These are phyloP conservation scores for Mastomys coucha DNA, from an alignment of 2,113 vertebrate genomes.

Conservation along the genomic window DNA sequence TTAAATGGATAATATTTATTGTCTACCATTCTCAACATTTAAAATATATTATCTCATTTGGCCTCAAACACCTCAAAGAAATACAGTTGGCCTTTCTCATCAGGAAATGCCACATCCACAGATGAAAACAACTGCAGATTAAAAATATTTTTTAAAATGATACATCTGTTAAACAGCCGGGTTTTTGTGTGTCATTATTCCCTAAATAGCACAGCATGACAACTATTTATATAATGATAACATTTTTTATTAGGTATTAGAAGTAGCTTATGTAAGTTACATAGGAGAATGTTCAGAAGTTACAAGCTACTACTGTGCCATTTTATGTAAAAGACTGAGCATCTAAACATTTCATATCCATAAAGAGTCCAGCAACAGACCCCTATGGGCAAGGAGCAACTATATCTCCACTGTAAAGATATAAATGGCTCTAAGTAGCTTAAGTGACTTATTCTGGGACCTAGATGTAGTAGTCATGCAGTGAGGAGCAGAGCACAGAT, in stretches of 20 bases:
- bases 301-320: not conserved
- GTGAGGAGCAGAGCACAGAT: not conserved
- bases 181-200: not conserved
- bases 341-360: not conserved
- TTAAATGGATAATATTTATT: not conserved
- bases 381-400: not conserved
- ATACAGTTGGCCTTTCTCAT: not conserved
- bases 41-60: not conserved
- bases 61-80: not conserved
- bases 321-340: not conserved
- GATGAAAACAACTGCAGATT: not conserved
- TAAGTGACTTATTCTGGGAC: not conserved
- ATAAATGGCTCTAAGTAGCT: not conserved
- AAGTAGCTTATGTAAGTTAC: not conserved
- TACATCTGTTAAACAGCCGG: not conserved
- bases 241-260: not conserved
- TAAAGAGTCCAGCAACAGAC: not conserved
- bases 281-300: not conserved
- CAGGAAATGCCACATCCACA: not conserved
- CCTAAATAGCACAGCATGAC: not conserved
- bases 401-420: not conserved
- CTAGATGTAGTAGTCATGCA: not conserved
- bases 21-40: slow-evolving; percentile 1
- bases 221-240: not conserved
- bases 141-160: slow-evolving; percentile 5